These are phyloP conservation scores for Anguilla anguilla DNA, from an alignment of 2,797 vertebrate genomes.

Conservation along the genomic window DNA sequence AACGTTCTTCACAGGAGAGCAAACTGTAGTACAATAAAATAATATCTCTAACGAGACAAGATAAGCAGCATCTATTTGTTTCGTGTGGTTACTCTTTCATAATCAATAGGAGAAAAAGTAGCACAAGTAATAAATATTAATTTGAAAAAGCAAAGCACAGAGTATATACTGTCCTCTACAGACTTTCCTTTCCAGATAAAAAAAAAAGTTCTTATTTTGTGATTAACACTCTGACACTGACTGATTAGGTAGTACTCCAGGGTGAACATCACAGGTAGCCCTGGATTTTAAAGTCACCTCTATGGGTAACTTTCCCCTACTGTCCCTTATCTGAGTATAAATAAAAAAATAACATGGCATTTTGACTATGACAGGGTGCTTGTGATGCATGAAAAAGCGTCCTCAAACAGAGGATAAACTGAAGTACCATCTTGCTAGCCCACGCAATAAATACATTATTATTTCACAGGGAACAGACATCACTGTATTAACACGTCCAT, in stretches of 20 bases:
- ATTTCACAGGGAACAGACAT: not conserved
- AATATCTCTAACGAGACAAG: not conserved
- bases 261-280: not conserved
- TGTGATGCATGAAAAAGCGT: no score
- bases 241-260: not conserved
- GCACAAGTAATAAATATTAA: no score
- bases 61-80: not conserved
- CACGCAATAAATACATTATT: not conserved
- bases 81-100: no score
- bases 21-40: not conserved
- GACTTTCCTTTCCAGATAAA: constrained; percentile 16
- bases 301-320: not conserved
- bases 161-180: no score
- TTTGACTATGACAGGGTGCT: not conserved
- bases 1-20: not conserved
- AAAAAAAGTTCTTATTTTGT: not conserved
- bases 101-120: no score
- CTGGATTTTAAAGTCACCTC: not conserved
- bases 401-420: no score
- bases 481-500: no score
- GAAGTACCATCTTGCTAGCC: no score
- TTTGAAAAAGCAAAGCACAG: no score
- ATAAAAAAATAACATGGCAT: no score
- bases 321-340: not conserved
- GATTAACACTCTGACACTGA: not conserved